Percentiles rank a stretch among this genome's conserved stretches.
phyloP scores from a whole-genome alignment of 2,113 vertebrate genomes.

The Grammomys dolichurus region DNA sequence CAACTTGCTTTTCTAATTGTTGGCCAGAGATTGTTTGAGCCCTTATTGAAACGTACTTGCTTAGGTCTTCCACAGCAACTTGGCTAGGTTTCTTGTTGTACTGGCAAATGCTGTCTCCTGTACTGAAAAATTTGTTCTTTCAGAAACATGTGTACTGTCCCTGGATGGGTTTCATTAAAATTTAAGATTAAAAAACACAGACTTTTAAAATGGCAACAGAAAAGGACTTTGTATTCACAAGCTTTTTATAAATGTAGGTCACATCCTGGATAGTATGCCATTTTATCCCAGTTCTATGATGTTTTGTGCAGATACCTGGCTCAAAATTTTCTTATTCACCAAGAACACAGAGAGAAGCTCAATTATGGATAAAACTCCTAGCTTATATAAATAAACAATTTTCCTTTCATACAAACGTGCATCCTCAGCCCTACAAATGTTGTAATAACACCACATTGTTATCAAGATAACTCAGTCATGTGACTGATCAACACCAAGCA shows the following conservation, averaged over 20 bases:
- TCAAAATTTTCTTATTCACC: conserved; percentile 46
- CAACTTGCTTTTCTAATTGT: conserved; percentile 72
- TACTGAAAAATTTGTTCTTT: conserved; percentile 80
- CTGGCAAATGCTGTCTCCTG: conserved; percentile 74
- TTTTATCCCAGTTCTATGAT: conserved; percentile 2
- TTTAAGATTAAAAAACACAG: conserved; percentile 49
- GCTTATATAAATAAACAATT: conserved; percentile 55
- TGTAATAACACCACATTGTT: conserved; percentile 59
- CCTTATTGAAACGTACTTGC: conserved; percentile 75
- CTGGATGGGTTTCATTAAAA: conserved; percentile 72
- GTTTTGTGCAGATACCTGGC: conserved; percentile 33
- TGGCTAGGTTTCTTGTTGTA: conserved; percentile 76
- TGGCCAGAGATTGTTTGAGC: conserved; percentile 78
- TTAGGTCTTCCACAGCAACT: conserved; percentile 68
- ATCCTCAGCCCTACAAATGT: conserved; percentile 19
- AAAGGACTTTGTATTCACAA: conserved; percentile 12
- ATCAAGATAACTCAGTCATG: conserved; percentile 57
- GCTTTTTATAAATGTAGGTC: conserved; percentile 55
- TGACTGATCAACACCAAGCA: neutral
- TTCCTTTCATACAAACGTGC: conserved; percentile 54
- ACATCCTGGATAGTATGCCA: neutral
- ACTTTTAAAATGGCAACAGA: conserved; percentile 36
- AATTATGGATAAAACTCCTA: conserved; percentile 53
- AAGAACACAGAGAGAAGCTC: conserved; percentile 27
- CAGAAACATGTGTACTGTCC: conserved; percentile 72